Evolutionary conservation across 2,797 vertebrate genomes (phyloP), one percentile per base, ranked within the genome.

Genomic region (Eidolon dupreanum): DNA sequence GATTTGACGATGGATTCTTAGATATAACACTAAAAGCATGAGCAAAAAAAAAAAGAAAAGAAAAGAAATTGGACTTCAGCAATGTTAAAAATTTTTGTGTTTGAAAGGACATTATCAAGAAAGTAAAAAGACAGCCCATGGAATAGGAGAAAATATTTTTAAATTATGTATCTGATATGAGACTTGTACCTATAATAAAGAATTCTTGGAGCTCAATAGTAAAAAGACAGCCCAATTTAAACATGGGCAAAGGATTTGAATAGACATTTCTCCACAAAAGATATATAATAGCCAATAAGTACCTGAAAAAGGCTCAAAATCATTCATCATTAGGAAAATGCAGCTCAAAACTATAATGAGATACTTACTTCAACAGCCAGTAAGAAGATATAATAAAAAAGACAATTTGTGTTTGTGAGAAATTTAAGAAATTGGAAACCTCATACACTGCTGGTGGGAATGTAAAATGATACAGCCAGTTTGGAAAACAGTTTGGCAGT

Each of bases 301-400:
- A 94, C 41, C 46, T 46, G 51, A 96, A 63, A 77, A 70, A 81
- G 63, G n/a, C 20, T 89, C 51, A 63, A 41, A 65, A 49, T 70
- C 28, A 33, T 46, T 88, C 59, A n/a, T 71, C 71, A 88, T 77
- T 75, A 85, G 78, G 68, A n/a, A 66, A 94, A 85, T n/a, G 65
- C 11, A 81, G 61, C 22, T 75, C 59, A 85, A 70, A 94, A 77
- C n/a, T 68, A 57, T 17, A 43, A 38, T 66, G 26, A 66, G 38
- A 88, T 74, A 49, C 5, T 6, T 49, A 70, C 5, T 55, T 46
- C 41, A 66, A 49, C 4, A 28, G 10, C 16, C 38, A 70, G 36
- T 51, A 75, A 83, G 16, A 88, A 49, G 22, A 8, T 55, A 79
- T 24, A 46, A 81, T 59, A 17, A 20, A 61, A 82, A 88, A 83